Conservation (phyloP, 1,140 invertebrate genomes). For the Scaptomyza hsui region DNA sequence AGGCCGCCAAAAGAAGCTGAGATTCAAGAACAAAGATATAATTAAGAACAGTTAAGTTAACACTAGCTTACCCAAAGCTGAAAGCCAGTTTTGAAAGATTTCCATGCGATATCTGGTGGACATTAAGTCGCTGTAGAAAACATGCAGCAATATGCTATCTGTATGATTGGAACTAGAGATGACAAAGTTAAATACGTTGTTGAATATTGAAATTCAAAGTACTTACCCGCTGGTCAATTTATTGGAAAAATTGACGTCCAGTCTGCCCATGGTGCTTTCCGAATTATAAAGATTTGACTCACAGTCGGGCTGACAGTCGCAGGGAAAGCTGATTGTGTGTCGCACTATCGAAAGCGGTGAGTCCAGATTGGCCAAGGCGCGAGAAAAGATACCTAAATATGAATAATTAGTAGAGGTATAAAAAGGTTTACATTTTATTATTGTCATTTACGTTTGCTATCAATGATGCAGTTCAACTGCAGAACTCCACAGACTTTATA, state of each 20-base stretch:
- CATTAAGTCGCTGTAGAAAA: constrained; percentile 87
- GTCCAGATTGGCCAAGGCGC: constrained; percentile 66
- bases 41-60: not conserved
- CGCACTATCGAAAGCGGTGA: constrained; percentile 57
- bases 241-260: constrained; percentile 80
- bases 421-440: too few species aligned
- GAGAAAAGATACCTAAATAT: constrained; percentile 58
- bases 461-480: constrained; percentile 62
- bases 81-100: constrained; percentile 86
- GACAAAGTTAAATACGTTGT: not conserved
- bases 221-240: constrained; percentile 44
- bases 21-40: constrained; percentile 41
- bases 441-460: constrained; percentile 65
- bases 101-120: constrained; percentile 86
- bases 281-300: constrained; percentile 85
- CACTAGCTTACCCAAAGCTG: constrained; percentile 63
- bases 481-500: constrained; percentile 49
- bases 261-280: constrained; percentile 85
- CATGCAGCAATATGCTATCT: constrained; percentile 86
- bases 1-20: constrained; percentile 89
- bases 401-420: too few species aligned
- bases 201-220: too few species aligned
- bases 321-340: constrained; percentile 68
- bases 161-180: constrained; percentile 50
- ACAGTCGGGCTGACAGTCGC: constrained; percentile 86